These are phyloP conservation scores for Octodon degus DNA, from an alignment of 2,113 vertebrate genomes.

Conservation along the genomic window DNA sequence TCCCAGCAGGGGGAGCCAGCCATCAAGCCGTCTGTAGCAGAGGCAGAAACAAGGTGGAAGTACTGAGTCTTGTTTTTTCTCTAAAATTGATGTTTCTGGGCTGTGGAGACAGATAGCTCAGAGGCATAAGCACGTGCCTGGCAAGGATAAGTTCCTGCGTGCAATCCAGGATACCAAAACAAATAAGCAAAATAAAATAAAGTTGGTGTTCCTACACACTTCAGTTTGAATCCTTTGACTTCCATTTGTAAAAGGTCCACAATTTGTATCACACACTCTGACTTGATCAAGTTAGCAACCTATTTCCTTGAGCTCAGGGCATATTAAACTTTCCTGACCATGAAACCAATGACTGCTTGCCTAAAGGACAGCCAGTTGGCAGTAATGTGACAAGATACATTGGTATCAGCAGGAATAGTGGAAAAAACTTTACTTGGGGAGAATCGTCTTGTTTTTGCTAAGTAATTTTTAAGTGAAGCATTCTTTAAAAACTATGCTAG, in stretches of 20 bases:
- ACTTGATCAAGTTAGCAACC: neutral
- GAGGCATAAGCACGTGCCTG: no score
- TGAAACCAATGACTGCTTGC: neutral
- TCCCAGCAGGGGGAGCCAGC: slow-evolving; percentile 70
- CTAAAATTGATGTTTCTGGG: neutral
- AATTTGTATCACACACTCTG: neutral
- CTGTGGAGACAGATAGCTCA: no score
- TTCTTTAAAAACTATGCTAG: neutral
- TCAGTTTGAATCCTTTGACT: neutral
- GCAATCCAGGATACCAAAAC: no score
- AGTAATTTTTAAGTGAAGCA: slow-evolving; percentile 26
- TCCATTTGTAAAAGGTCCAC: neutral
- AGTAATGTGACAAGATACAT: neutral
- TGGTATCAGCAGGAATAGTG: neutral
- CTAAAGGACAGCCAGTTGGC: neutral
- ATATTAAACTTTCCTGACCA: neutral
- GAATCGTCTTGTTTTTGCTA: neutral
- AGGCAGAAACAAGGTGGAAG: neutral
- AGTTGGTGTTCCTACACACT: neutral
- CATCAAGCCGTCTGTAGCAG: neutral
- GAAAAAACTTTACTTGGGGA: neutral
- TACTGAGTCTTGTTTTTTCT: neutral
- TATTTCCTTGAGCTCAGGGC: neutral
- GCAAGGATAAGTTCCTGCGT: no score
- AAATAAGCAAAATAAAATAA: no score